Evolutionary conservation across 2,888 invertebrate species (phyloP).

Genomic region (Galerucella pusilla): DNA sequence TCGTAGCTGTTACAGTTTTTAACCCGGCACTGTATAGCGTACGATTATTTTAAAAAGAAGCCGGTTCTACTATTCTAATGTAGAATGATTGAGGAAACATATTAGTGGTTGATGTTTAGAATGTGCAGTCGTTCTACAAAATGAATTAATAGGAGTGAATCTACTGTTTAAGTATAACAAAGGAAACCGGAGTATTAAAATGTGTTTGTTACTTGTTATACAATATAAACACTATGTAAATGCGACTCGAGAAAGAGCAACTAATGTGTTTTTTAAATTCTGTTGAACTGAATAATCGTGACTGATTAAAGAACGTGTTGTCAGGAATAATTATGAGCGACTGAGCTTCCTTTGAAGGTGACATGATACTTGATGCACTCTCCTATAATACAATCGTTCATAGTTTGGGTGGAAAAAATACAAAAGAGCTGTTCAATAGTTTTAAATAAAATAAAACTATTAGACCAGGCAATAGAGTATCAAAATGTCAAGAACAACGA

Average conservation of each 20-base stretch:
- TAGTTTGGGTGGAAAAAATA: background rate
- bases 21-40: no score
- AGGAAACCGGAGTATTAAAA: background rate
- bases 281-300: constrained; percentile 11
- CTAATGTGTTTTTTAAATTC: constrained; percentile 15
- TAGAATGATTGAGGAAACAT: no score
- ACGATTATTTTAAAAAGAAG: no score
- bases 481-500: no score
- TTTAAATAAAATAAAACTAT: background rate
- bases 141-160: background rate
- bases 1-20: no score
- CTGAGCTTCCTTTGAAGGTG: constrained; percentile 11
- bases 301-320: constrained; percentile 6
- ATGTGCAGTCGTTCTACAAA: no score
- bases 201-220: background rate
- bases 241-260: background rate
- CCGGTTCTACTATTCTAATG: no score
- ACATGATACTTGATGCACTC: constrained; percentile 5
- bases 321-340: constrained; percentile 9
- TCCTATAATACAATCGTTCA: background rate
- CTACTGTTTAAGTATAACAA: background rate
- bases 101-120: no score
- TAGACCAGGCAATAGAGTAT: no score
- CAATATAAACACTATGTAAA: background rate
- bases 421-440: background rate